Conservation (phyloP, 2,888 invertebrate species). For the Tigriopus californicus region DNA sequence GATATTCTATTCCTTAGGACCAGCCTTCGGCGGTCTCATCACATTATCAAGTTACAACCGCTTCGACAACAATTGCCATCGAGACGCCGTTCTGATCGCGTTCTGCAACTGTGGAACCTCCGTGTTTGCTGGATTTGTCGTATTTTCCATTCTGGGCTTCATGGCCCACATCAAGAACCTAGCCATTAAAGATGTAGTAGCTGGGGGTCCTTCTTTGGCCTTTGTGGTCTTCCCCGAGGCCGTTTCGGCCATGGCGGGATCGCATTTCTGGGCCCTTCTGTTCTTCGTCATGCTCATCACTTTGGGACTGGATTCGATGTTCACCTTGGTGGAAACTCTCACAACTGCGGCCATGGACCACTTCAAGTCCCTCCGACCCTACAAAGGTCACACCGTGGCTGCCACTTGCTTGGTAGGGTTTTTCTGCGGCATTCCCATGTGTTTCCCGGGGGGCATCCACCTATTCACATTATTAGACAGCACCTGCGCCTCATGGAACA, state of each 20-base stretch:
- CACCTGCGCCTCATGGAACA: conserved; percentile 7
- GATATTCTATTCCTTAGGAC: conserved; percentile 25
- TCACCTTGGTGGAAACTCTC: conserved; percentile 4
- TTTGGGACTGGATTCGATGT: conserved; percentile 30
- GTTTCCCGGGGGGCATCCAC: conserved; percentile 4
- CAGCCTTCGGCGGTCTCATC: conserved; percentile 34
- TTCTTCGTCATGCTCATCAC: conserved; percentile 60
- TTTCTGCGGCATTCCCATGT: conserved; percentile 1
- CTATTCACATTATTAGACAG: conserved; percentile 9
- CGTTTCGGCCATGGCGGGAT: conserved; percentile 45
- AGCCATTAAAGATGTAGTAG: not conserved
- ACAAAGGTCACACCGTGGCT: not conserved
- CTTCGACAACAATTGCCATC: conserved; percentile 32
- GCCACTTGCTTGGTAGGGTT: not conserved
- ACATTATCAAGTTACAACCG: conserved; percentile 34
- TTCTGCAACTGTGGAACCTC: conserved; percentile 49
- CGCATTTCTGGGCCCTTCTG: conserved; percentile 39
- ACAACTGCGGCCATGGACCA: conserved; percentile 6
- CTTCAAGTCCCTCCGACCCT: not conserved
- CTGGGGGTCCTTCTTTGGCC: conserved; percentile 43
- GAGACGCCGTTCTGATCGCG: conserved; percentile 19
- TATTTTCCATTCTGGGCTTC: conserved; percentile 61
- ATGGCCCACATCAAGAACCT: conserved; percentile 37
- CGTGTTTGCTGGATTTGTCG: conserved; percentile 56
- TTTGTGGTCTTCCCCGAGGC: conserved; percentile 65